Base-by-base conservation (phyloP, 2,113 vertebrate species). In the Hemicordylus capensis region DNA sequence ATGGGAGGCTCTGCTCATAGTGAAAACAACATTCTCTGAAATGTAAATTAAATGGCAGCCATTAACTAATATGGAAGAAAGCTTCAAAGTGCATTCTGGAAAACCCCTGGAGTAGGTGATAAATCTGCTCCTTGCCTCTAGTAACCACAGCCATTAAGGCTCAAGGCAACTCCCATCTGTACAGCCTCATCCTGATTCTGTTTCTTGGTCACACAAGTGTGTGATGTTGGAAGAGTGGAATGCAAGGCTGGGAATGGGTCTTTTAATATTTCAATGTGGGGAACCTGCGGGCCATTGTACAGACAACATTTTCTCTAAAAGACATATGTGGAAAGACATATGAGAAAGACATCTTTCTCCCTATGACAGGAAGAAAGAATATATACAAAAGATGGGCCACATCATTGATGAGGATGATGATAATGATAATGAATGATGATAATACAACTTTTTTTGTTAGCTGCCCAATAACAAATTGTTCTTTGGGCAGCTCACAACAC, bases 301-400 rank as follows among this genome's bases (percentile, higher is more conserved):
- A 46, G 4, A 6, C 34, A 11, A 34, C 6, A 48, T 19, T 37
- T 69, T 34, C 31, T 31, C 19, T 19, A n/a, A 17, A 20, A 54
- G 48, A 26, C 6, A 64, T 44, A 61, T 63, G 15, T n/a, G n/a
- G n/a, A n/a, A n/a, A n/a, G n/a, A n/a, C n/a, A n/a, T n/a, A n/a
- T n/a, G n/a, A n/a, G n/a, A n/a, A n/a, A n/a, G n/a, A n/a, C n/a
- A n/a, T n/a, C n/a, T n/a, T n/a, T n/a, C n/a, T n/a, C 28, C 39
- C 28, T 46, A 37, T 63, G 54, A 46, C 19, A 76, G 20, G 11
- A 17, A 17, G 58, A 80, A 39, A 22, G 28, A 0, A 0, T 0
- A 15, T 54, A 76, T 22, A 37, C 4, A 17, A 58, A 56, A 28
- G n/a, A 64, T 24, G 56, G 42, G 14, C 76, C 31, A 17, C 24